These are phyloP conservation scores for Cyprichromis sp. DNA, from an alignment of 2,113 vertebrate species.

Conservation along the genomic window DNA sequence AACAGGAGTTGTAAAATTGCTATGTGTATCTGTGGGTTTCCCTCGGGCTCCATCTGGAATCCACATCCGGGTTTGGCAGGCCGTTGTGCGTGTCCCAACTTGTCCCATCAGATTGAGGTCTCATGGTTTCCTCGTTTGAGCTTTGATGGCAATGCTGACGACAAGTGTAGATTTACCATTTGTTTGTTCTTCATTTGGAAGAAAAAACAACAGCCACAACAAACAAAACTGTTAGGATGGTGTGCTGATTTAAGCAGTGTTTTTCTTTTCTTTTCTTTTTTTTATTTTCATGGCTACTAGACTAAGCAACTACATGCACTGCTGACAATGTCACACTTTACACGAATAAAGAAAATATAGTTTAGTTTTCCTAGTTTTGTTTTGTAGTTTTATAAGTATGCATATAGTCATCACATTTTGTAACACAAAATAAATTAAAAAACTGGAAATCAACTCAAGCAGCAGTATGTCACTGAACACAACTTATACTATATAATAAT, in stretches of 20 bases:
- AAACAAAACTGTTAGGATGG: neutral
- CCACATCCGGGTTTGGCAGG: slow-evolving; percentile 21
- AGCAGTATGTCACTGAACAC: neutral
- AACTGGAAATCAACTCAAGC: neutral
- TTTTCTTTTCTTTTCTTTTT: neutral
- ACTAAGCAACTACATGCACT: neutral
- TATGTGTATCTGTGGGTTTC: neutral
- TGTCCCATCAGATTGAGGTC: neutral
- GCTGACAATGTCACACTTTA: neutral
- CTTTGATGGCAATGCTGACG: slow-evolving; percentile 20
- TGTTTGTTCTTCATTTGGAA: neutral
- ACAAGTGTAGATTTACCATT: slow-evolving; percentile 14
- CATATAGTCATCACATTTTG: neutral
- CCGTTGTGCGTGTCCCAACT: neutral
- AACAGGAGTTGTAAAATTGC: slow-evolving; percentile 16
- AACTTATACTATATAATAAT: neutral
- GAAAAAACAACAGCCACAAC: neutral
- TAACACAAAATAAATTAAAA: neutral
- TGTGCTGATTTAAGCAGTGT: neutral
- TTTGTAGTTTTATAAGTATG: neutral
- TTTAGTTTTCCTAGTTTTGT: neutral
- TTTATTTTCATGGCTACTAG: neutral
- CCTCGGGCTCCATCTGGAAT: slow-evolving; percentile 42
- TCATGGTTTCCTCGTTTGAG: slow-evolving; percentile 36
- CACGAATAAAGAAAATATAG: neutral